Evolutionary conservation across 2,797 vertebrate genomes (phyloP).

Genomic region (Leucoraja ocellata): DNA sequence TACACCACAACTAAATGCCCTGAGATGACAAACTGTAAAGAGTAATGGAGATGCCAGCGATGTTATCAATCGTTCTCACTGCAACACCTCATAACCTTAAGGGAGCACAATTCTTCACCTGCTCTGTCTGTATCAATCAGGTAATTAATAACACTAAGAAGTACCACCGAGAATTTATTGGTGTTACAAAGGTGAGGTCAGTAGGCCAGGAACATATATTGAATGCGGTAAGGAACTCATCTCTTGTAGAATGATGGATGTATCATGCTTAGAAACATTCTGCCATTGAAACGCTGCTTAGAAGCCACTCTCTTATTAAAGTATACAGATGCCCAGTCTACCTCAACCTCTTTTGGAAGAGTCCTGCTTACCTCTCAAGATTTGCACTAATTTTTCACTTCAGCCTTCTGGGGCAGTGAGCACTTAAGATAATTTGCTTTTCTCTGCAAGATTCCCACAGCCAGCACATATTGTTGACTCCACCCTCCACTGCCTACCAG

Average conservation of each 20-base stretch:
- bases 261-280: background rate
- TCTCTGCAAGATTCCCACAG: too few relatives aligned
- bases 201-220: conserved; percentile 12
- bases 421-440: background rate
- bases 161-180: conserved; percentile 21
- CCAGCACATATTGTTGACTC: background rate
- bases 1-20: background rate
- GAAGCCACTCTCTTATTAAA: background rate
- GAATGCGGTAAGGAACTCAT: background rate
- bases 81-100: conserved; percentile 9
- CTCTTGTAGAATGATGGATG: background rate
- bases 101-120: background rate
- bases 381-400: background rate
- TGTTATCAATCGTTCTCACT: background rate
- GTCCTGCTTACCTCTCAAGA: background rate
- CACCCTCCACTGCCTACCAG: background rate
- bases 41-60: background rate
- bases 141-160: conserved; percentile 23
- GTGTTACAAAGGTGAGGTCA: conserved; percentile 9
- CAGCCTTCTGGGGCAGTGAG: background rate
- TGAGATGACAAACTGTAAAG: background rate
- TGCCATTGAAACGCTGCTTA: background rate
- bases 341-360: conserved; percentile 6
- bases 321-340: background rate
- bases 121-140: conserved; percentile 13